phyloP scores from a whole-genome alignment of 2,797 vertebrate genomes.

The Malurus splendens region DNA sequence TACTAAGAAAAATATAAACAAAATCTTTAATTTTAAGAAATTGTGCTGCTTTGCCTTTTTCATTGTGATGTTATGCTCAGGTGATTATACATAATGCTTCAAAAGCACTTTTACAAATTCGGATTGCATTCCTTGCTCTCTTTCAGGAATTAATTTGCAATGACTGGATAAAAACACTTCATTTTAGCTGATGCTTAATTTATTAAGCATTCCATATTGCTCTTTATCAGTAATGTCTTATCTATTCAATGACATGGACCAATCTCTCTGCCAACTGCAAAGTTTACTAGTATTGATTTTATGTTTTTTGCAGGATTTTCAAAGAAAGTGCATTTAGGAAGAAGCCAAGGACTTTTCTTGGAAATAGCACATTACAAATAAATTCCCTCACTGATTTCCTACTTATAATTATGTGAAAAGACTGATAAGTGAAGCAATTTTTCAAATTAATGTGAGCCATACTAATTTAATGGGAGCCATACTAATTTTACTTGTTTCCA shows the following conservation, averaged over 20 bases:
- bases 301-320: neutral
- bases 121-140: neutral
- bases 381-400: neutral
- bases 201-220: neutral
- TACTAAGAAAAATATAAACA: neutral
- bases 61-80: neutral
- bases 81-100: neutral
- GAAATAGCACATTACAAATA: neutral
- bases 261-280: neutral
- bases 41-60: neutral
- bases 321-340: neutral
- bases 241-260: neutral
- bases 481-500: neutral
- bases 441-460: neutral
- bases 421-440: neutral
- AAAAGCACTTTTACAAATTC: neutral
- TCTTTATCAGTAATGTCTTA: neutral
- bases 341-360: neutral
- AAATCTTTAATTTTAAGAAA: neutral
- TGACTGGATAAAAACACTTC: neutral
- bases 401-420: neutral
- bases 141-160: neutral
- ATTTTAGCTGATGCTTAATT: neutral
- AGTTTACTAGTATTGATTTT: neutral
- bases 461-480: neutral